Conservation (phyloP, 37 sponge, comb jelly and placozoan genomes). For the Beroe ovata region DNA sequence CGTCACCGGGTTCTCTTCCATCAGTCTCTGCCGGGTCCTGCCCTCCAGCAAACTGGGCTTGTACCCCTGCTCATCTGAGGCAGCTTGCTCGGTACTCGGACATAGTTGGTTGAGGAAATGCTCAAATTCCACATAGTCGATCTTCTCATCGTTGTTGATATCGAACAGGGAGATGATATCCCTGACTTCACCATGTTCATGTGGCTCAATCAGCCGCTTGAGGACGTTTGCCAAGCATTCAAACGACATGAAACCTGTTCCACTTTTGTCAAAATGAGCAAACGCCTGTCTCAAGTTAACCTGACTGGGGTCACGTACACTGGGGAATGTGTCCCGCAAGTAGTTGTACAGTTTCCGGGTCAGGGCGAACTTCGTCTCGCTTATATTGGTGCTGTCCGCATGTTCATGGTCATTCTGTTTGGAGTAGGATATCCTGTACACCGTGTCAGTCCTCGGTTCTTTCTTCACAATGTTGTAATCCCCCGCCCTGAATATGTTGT, state of each 20-base stretch:
- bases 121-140: slow-evolving; percentile 52
- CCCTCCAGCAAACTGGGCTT: slow-evolving; percentile 63
- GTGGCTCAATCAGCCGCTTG: slow-evolving; percentile 9
- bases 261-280: slow-evolving; percentile 56
- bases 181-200: background rate
- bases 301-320: background rate
- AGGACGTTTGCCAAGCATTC: slow-evolving; percentile 8
- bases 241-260: slow-evolving; percentile 54
- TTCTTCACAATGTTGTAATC: slow-evolving; percentile 58
- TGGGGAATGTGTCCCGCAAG: background rate
- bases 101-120: slow-evolving; percentile 42
- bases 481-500: slow-evolving; percentile 50
- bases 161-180: slow-evolving; percentile 50
- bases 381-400: background rate
- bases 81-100: background rate
- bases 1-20: background rate
- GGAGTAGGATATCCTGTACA: slow-evolving; percentile 39
- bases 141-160: slow-evolving; percentile 42
- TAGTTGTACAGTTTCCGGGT: slow-evolving; percentile 42
- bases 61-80: background rate
- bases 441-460: background rate
- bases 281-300: slow-evolving; percentile 58
- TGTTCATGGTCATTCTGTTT: slow-evolving; percentile 46
- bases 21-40: background rate
- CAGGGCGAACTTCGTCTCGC: background rate